Evolutionary conservation across 2,113 vertebrate genomes (phyloP).

Genomic region (Dissostichus mawsoni): DNA sequence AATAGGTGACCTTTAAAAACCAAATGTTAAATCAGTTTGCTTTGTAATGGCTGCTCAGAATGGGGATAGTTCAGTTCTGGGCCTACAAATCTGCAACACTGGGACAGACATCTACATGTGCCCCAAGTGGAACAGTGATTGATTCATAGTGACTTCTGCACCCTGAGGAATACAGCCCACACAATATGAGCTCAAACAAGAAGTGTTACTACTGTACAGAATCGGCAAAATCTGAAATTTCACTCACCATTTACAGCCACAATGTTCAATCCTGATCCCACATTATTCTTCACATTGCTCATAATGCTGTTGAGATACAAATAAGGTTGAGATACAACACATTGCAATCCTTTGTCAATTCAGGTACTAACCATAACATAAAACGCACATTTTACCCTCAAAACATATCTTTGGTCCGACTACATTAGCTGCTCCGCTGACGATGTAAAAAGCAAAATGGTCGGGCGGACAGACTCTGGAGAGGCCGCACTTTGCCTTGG

Average conservation of each 20-base stretch:
- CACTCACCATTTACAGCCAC: constrained; percentile 89
- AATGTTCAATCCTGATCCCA: constrained; percentile 89
- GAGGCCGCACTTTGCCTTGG: constrained; percentile 77
- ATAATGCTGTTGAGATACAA: constrained; percentile 84
- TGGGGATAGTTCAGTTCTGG: neutral
- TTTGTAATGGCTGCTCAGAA: neutral
- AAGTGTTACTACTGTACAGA: too few species aligned
- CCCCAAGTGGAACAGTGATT: neutral
- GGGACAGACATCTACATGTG: neutral
- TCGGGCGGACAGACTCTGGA: constrained; percentile 75
- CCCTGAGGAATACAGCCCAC: neutral
- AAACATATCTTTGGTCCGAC: constrained; percentile 92
- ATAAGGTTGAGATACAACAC: constrained; percentile 9
- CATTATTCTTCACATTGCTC: constrained; percentile 86
- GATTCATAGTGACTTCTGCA: neutral
- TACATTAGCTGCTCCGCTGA: constrained; percentile 87
- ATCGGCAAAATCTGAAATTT: neutral
- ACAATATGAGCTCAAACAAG: too few species aligned
- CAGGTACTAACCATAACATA: neutral
- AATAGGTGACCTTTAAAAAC: neutral
- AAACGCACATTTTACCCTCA: constrained; percentile 84
- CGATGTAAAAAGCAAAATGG: constrained; percentile 85
- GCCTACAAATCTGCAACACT: neutral
- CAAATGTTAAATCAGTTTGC: neutral
- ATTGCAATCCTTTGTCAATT: neutral